These are phyloP conservation scores for Hirundichthys speculiger DNA, from an alignment of 2,113 vertebrate species.

Conservation along the genomic window DNA sequence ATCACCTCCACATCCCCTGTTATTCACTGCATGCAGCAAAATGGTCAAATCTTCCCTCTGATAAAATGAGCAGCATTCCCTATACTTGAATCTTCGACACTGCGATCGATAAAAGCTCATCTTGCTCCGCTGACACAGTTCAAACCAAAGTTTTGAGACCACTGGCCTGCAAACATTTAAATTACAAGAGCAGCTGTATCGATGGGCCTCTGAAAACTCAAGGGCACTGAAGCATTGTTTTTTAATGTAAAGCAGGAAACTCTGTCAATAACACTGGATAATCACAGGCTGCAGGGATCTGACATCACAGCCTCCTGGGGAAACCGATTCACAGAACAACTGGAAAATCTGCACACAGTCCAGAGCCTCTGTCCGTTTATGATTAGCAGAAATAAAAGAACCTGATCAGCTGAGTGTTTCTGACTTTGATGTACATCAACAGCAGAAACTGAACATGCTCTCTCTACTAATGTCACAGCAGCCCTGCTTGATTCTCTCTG, in stretches of 20 bases:
- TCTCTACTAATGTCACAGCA: background rate
- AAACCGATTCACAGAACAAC: conserved; percentile 8
- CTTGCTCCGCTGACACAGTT: conserved; percentile 36
- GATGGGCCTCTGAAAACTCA: conserved; percentile 19
- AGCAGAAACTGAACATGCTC: background rate
- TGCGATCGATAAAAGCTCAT: conserved; percentile 48
- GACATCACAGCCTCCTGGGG: conserved; percentile 3
- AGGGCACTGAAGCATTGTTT: conserved; percentile 20
- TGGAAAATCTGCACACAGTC: background rate
- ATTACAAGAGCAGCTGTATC: conserved; percentile 20
- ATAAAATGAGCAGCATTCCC: conserved; percentile 15
- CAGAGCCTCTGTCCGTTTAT: conserved; percentile 2
- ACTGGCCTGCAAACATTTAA: conserved; percentile 37
- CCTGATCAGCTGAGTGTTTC: background rate
- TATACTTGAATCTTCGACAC: conserved; percentile 23
- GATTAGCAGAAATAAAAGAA: background rate
- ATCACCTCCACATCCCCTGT: conserved; percentile 33
- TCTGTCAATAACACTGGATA: conserved; percentile 51
- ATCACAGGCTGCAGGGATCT: conserved; percentile 31
- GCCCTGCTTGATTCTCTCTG: background rate
- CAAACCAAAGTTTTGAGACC: conserved; percentile 24
- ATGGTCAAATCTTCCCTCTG: conserved; percentile 2
- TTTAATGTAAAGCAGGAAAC: conserved; percentile 43
- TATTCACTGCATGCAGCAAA: conserved; percentile 19
- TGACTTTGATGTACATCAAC: background rate